A percentile compares a stretch with the other conserved stretches of the same genome.
These are phyloP conservation scores for chimpanzee (Pan troglodytes) DNA, from an alignment of 2,113 vertebrate species.

Conservation along the genomic window NHGRI_mPanTro3-v2.1_pri NC_072401.2:72083001-72083500, in stretches of 20 bases:
- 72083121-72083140: slow-evolving; percentile 76
- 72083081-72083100: slow-evolving; percentile 65
- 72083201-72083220: slow-evolving; percentile 25
- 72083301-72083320: not conserved
- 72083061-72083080: slow-evolving; percentile 68
- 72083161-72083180: slow-evolving; percentile 63
- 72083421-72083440: not conserved
- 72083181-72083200: slow-evolving; percentile 61
- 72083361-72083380: not conserved
- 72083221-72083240: slow-evolving; percentile 39
- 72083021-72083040: slow-evolving; percentile 73
- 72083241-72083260: not conserved
- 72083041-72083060: slow-evolving; percentile 59
- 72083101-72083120: slow-evolving; percentile 63
- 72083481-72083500: not conserved
- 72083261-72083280: slow-evolving; percentile 54
- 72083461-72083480: not conserved
- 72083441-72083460: not conserved
- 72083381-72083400: not conserved
- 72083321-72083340: not conserved
- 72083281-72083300: not conserved
- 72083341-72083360: not conserved
- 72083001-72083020: slow-evolving; percentile 68
- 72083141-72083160: slow-evolving; percentile 63
- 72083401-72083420: too few species aligned